A percentile compares a stretch with the other conserved stretches of the same genome.
phyloP scores from a whole-genome alignment of 2,113 vertebrate genomes.

The Hemichromis elongatus region DNA sequence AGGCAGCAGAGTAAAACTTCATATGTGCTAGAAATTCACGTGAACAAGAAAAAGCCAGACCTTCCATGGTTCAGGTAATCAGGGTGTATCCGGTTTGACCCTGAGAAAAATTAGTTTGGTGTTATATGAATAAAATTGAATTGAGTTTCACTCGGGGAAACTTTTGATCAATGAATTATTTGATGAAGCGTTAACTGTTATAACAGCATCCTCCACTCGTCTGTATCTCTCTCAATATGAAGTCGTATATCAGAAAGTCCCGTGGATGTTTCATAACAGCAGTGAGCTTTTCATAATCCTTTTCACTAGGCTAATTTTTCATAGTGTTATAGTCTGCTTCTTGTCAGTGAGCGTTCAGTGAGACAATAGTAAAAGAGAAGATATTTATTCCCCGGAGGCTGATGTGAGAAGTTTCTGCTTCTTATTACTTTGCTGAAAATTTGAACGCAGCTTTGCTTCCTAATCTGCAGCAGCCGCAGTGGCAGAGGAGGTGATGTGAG shows the following conservation, averaged over 20 bases:
- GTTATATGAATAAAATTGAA: accelerated
- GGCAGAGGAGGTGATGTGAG: neutral
- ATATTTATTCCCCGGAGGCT: neutral
- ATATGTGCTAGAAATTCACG: accelerated
- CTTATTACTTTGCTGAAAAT: neutral
- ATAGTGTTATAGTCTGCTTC: neutral
- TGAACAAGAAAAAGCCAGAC: neutral
- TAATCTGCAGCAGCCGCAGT: neutral
- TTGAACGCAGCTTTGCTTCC: neutral
- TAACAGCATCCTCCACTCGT: neutral
- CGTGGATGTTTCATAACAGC: neutral
- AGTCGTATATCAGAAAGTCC: neutral
- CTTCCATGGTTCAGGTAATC: neutral
- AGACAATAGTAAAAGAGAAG: neutral
- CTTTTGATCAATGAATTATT: neutral
- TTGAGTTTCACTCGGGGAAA: neutral
- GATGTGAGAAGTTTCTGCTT: neutral
- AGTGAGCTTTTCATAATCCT: neutral
- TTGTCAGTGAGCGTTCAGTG: neutral
- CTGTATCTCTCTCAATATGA: neutral
- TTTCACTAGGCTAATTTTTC: neutral
- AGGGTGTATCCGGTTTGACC: neutral
- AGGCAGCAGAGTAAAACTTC: neutral
- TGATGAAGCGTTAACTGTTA: neutral
- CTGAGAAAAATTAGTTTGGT: too few species aligned